These are phyloP conservation scores for Botia kubotai DNA, from an alignment of 2,797 vertebrate genomes.

Conservation along the genomic window DNA sequence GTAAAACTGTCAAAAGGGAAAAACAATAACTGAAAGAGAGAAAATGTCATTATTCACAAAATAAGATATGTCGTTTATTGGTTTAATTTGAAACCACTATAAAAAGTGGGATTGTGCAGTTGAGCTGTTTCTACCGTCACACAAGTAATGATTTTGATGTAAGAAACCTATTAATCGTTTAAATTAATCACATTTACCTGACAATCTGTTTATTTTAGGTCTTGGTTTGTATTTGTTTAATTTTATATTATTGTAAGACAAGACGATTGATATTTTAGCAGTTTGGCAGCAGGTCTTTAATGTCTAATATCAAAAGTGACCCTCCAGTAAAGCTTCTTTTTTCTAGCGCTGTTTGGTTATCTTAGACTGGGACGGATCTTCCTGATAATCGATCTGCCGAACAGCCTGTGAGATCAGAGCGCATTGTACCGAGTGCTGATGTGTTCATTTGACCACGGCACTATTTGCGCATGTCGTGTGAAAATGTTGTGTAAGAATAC, in stretches of 20 bases:
- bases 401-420: slow-evolving; percentile 21
- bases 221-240: neutral
- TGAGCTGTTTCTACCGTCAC: neutral
- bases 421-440: neutral
- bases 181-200: neutral
- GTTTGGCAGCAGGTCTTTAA: neutral
- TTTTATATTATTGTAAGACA: neutral
- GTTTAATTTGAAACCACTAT: no score
- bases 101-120: no score
- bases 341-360: slow-evolving; percentile 11
- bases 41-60: no score
- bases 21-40: no score
- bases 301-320: neutral
- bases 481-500: neutral
- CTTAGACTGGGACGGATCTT: slow-evolving; percentile 23
- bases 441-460: neutral
- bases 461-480: no score
- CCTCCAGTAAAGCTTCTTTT: neutral
- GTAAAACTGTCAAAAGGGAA: no score
- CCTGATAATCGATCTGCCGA: slow-evolving; percentile 7
- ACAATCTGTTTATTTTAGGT: neutral
- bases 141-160: neutral
- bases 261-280: neutral
- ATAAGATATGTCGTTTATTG: no score
- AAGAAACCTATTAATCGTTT: neutral